These are phyloP conservation scores for Atethmia centrago DNA, from an alignment of 2,888 invertebrate genomes.

Conservation along the genomic window DNA sequence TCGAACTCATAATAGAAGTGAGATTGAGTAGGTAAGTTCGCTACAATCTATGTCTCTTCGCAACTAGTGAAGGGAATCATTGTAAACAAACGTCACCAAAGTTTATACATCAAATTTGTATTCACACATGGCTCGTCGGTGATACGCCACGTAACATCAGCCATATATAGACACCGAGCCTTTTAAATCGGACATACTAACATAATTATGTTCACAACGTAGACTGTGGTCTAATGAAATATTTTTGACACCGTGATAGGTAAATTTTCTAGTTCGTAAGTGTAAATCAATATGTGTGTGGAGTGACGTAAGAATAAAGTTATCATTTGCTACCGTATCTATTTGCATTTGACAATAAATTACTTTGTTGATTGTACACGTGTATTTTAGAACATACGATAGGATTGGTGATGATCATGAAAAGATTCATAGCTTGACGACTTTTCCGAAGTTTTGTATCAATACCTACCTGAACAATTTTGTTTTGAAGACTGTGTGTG, in stretches of 20 bases:
- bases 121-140: slow-evolving; percentile 58
- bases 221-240: slow-evolving; percentile 30
- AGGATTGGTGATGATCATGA: not conserved
- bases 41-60: not conserved
- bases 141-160: slow-evolving; percentile 33
- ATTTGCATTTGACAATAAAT: slow-evolving; percentile 5
- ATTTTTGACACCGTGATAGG: slow-evolving; percentile 26
- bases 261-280: slow-evolving; percentile 27
- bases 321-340: slow-evolving; percentile 6
- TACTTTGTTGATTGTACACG: slow-evolving; percentile 20
- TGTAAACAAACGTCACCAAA: slow-evolving; percentile 57
- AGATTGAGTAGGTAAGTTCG: not conserved
- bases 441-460: not conserved
- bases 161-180: slow-evolving; percentile 23
- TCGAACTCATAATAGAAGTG: not conserved
- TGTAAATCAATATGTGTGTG: slow-evolving; percentile 23
- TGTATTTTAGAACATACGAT: slow-evolving; percentile 5
- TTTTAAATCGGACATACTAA: slow-evolving; percentile 45
- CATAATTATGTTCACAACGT: slow-evolving; percentile 33
- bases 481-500: not conserved
- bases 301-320: slow-evolving; percentile 21
- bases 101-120: slow-evolving; percentile 59
- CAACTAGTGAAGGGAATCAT: slow-evolving; percentile 19
- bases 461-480: not conserved
- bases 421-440: not conserved